Conservation (phyloP, 2,113 vertebrate genomes). For the Platichthys flesus region DNA sequence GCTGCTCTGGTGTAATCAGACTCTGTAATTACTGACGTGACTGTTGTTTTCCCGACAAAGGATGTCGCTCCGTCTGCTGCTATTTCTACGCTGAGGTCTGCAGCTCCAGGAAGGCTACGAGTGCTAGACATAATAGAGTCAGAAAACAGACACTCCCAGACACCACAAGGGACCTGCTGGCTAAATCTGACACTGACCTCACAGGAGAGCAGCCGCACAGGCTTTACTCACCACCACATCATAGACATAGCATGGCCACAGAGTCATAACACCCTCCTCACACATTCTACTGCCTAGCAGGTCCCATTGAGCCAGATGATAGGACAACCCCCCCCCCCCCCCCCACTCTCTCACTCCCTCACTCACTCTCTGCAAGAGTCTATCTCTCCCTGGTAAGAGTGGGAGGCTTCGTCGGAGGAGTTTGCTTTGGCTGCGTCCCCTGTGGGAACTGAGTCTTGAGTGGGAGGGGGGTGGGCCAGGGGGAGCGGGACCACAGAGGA, state of each 20-base stretch:
- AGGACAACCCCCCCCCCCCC: conserved; percentile 49
- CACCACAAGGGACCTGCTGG: conserved; percentile 83
- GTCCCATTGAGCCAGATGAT: conserved; percentile 60
- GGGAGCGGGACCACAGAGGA: conserved; percentile 82
- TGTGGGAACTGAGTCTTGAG: conserved; percentile 83
- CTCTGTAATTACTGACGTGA: conserved; percentile 75
- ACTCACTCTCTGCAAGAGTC: neutral
- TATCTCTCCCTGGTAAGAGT: conserved; percentile 58
- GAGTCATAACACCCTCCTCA: conserved; percentile 74
- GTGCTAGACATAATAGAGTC: conserved; percentile 85
- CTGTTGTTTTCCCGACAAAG: conserved; percentile 80
- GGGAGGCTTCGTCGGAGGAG: conserved; percentile 80
- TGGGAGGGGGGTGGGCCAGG: conserved; percentile 65
- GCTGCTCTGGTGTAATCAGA: conserved; percentile 74
- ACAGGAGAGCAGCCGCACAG: conserved; percentile 75
- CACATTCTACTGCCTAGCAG: conserved; percentile 67
- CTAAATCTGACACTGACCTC: conserved; percentile 82
- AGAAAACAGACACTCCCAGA: conserved; percentile 84
- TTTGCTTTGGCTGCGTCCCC: conserved; percentile 82
- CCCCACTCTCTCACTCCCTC: neutral
- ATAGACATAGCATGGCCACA: conserved; percentile 75
- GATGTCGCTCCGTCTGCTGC: conserved; percentile 76
- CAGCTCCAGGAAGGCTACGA: conserved; percentile 81
- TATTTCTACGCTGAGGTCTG: conserved; percentile 83
- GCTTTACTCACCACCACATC: conserved; percentile 78